Conservation (phyloP, 2,113 vertebrate species). For the Loxodonta africana region DNA sequence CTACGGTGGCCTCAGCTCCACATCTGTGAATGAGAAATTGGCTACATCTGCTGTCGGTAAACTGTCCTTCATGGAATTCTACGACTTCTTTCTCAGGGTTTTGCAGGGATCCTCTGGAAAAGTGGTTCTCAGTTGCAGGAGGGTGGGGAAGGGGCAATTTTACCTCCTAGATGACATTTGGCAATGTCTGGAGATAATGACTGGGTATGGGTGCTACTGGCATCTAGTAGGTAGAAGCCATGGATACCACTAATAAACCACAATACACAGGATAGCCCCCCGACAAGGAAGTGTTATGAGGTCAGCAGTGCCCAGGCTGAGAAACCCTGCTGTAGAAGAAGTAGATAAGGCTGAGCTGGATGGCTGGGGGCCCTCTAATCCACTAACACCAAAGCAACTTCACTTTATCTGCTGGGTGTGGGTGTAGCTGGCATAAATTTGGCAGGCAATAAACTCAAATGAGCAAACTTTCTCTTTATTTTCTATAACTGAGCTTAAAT, state of each 20-base stretch:
- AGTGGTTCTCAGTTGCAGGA: not conserved
- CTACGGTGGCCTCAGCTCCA: not conserved
- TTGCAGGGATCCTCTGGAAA: not conserved
- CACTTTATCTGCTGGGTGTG: not conserved
- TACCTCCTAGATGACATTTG: not conserved
- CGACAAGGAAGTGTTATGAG: not conserved
- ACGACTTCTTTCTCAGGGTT: not conserved
- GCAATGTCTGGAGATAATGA: not conserved
- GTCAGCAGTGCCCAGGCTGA: not conserved
- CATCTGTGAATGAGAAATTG: conserved; percentile 7
- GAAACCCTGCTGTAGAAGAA: not conserved
- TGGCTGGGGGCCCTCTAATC: too few species aligned
- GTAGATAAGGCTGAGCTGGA: not conserved
- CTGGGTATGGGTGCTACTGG: not conserved
- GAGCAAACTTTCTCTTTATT: not conserved
- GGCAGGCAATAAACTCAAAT: not conserved
- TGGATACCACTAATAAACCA: not conserved
- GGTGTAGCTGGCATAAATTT: not conserved
- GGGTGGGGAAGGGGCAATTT: not conserved
- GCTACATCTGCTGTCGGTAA: not conserved
- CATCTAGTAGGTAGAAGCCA: not conserved
- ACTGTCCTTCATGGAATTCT: not conserved
- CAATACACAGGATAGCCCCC: accelerated
- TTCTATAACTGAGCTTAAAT: not conserved
- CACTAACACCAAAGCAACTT: not conserved